These are phyloP conservation scores for Aldabrachelys gigantea DNA, from an alignment of 2,113 vertebrate species.

Conservation along the genomic window DNA sequence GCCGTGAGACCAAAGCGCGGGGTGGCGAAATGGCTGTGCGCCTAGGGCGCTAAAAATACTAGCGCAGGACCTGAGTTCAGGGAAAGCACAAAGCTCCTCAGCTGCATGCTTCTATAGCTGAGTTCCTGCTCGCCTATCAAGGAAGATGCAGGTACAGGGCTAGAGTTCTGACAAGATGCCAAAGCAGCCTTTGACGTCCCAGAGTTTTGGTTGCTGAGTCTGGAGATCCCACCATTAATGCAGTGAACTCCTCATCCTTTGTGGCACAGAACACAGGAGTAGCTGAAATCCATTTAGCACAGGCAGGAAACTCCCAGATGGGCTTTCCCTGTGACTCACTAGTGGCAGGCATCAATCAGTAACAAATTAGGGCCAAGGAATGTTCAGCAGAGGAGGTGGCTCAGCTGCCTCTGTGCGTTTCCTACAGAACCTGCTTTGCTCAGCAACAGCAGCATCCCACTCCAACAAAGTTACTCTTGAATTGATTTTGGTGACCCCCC, in stretches of 20 bases:
- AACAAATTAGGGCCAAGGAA: background rate
- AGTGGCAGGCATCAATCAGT: background rate
- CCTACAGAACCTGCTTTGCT: background rate
- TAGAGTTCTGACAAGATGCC: background rate
- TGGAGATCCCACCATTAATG: no score
- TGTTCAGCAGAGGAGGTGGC: background rate
- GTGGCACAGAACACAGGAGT: background rate
- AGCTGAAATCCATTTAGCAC: fast-evolving
- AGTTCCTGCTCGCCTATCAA: background rate
- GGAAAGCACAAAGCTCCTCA: background rate
- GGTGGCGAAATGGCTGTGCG: no score
- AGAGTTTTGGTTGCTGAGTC: background rate
- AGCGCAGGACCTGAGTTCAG: background rate
- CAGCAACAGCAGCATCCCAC: fast-evolving
- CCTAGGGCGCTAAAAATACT: no score
- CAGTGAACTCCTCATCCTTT: fast-evolving
- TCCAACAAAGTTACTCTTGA: background rate
- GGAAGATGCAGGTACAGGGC: background rate
- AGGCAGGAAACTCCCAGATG: fast-evolving
- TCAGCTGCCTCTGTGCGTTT: background rate
- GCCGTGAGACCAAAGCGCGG: no score
- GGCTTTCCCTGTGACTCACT: background rate
- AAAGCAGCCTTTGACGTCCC: background rate
- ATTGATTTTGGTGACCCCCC: background rate
- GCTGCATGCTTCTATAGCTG: background rate